Evolutionary conservation across 2,113 vertebrate genomes (phyloP).

Genomic region (Cichladusa arquata): DNA sequence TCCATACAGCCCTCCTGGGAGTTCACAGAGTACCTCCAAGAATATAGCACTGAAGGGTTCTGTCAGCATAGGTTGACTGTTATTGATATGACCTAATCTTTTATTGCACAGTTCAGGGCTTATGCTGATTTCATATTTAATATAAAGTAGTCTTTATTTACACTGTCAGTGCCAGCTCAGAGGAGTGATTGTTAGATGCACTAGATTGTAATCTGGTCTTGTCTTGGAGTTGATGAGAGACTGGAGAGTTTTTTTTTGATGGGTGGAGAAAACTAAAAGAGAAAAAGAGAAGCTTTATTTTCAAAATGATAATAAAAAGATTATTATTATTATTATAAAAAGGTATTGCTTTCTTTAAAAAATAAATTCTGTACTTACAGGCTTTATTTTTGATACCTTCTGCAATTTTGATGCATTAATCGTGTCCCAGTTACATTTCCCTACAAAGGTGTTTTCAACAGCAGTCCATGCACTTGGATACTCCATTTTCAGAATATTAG

Average conservation of each 20-base stretch:
- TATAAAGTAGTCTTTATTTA: neutral
- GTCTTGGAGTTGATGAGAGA: neutral
- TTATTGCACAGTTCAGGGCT: neutral
- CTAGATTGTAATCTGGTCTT: neutral
- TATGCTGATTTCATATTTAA: neutral
- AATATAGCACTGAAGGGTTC: neutral
- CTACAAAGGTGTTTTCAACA: neutral
- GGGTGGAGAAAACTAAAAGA: neutral
- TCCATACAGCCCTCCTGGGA: neutral
- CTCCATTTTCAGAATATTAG: neutral
- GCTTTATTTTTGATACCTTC: neutral
- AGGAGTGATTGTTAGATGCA: neutral
- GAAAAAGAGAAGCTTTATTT: neutral
- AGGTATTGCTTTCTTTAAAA: neutral
- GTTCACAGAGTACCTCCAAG: neutral
- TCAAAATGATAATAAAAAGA: neutral
- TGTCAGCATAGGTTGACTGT: neutral
- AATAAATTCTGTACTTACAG: neutral
- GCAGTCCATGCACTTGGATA: neutral
- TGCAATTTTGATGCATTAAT: neutral
- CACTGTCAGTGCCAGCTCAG: neutral
- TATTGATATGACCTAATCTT: neutral
- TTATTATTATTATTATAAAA: no score
- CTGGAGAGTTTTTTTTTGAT: neutral
- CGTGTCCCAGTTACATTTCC: neutral